Conservation (phyloP, 1,140 invertebrate genomes). For the Drosophila fuyamai region DNA sequence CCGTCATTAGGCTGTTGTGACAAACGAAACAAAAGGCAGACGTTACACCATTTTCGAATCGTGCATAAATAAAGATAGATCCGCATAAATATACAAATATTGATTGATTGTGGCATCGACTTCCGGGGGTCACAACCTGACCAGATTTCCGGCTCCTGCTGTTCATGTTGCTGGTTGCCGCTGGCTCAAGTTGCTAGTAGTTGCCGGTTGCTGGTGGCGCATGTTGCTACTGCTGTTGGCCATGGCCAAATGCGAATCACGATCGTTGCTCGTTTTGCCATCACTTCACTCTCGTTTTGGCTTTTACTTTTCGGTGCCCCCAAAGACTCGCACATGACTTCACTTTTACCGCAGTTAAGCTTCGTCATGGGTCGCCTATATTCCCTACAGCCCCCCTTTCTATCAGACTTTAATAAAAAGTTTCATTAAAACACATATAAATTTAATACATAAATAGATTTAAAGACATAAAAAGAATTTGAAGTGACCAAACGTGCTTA, state of each 20-base stretch:
- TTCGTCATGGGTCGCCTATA: conserved; percentile 27
- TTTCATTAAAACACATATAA: not conserved
- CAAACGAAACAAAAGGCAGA: conserved; percentile 49
- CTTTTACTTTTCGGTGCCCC: conserved; percentile 68
- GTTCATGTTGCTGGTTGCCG: conserved; percentile 1
- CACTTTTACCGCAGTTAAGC: conserved; percentile 43
- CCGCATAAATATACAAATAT: conserved; percentile 12
- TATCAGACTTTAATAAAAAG: not conserved
- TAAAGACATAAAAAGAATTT: no score
- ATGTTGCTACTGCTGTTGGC: conserved; percentile 7
- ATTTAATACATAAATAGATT: no score
- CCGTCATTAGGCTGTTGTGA: conserved; percentile 47
- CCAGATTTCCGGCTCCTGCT: conserved; percentile 52
- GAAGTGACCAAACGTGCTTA: no score
- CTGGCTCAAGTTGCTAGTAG: conserved; percentile 8
- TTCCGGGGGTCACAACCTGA: conserved; percentile 40
- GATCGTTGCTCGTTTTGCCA: conserved; percentile 37
- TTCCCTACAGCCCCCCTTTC: not conserved
- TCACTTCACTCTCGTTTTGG: conserved; percentile 58
- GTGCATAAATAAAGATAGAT: conserved; percentile 38
- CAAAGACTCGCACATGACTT: conserved; percentile 43
- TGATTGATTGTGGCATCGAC: conserved; percentile 30
- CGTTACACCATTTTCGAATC: conserved; percentile 35
- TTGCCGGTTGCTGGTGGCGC: not conserved
- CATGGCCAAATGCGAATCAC: conserved; percentile 50